These are phyloP conservation scores for Drosophila murphyi DNA, from an alignment of 1,140 invertebrate genomes.

Conservation along the genomic window DNA sequence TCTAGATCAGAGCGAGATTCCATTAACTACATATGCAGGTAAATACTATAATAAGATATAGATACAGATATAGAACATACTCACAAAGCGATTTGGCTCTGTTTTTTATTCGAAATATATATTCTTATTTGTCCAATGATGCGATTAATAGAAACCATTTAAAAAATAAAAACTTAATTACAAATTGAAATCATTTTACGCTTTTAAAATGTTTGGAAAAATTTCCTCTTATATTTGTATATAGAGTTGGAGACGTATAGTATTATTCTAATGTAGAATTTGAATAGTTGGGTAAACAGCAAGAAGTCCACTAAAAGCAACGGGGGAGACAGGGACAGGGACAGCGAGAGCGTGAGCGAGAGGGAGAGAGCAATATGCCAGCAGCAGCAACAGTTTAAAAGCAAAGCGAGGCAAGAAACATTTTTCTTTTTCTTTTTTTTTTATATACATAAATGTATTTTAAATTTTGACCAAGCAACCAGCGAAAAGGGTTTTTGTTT, in stretches of 20 bases:
- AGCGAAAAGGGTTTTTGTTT: slow-evolving; percentile 65
- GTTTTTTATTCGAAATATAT: too few species aligned
- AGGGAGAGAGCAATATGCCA: neutral
- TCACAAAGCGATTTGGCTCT: too few species aligned
- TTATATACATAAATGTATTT: neutral
- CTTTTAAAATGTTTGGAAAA: too few species aligned
- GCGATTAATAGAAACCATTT: too few species aligned
- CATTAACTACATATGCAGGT: neutral
- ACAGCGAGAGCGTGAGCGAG: slow-evolving; percentile 33
- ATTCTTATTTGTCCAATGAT: too few species aligned
- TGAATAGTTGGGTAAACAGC: slow-evolving; percentile 1
- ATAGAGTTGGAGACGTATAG: too few species aligned
- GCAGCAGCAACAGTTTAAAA: neutral
- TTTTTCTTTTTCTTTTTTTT: slow-evolving; percentile 42
- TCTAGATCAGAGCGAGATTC: neutral
- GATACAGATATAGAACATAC: too few species aligned
- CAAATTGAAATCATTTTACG: too few species aligned
- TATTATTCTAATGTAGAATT: too few species aligned
- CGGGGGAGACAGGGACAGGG: neutral
- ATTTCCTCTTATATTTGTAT: too few species aligned
- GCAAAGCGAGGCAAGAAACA: slow-evolving; percentile 28
- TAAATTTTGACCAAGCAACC: slow-evolving; percentile 81
- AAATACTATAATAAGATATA: neutral
- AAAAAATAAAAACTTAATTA: too few species aligned
- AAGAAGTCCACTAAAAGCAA: slow-evolving; percentile 17